Evolutionary conservation across 1,140 invertebrate genomes (phyloP), one percentile per base, ranked within the genome.

Genomic region (Drosophila willistoni): DNA sequence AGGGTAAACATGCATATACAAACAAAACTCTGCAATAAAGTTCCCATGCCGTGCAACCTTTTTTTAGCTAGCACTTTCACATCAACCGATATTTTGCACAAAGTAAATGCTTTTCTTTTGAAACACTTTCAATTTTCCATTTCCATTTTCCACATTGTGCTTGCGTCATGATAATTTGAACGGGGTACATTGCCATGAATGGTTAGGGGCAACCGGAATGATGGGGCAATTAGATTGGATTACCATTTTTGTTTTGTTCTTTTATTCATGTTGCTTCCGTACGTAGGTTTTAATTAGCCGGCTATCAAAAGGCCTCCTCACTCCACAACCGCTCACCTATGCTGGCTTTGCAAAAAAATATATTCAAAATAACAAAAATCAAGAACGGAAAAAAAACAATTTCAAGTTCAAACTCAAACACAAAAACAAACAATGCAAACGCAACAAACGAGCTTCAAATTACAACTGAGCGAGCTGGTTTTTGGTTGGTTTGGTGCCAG

Each of bases 371-470:
- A 55, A 63, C 13, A 42, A 42, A 42, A 42, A 42, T 13, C 13
- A n/a, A n/a, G 12, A 2, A 22, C 1, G 19, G n/a, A n/a, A 51
- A 51, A 51, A 51, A 22, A 68, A 57, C 63, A 68, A 81, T 81
- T 89, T 89, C 84, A 89, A 89, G 84, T 89, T 89, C 84, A 89
- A 70, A 51, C 59, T 12, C 63, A 78, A 69, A 76, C 76, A 59
- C 19, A 22, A 22, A 83, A 81, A 71, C 64, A 51, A 51, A 51
- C 44, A 51, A 51, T 51, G 68, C 76, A 61, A 89, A 73, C 84
- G 81, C 81, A 89, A 79, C 84, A 89, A 89, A 90, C 84, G 85
- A 84, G 84, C 81, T 89, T 84, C 84, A 75, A 90, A 89, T 84
- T 84, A 89, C 84, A 89, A 89, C 80, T 89, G 85, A 89, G 65